Evolutionary conservation across 1,140 invertebrate species (phyloP).

Genomic region (Drosophila insularis): DNA sequence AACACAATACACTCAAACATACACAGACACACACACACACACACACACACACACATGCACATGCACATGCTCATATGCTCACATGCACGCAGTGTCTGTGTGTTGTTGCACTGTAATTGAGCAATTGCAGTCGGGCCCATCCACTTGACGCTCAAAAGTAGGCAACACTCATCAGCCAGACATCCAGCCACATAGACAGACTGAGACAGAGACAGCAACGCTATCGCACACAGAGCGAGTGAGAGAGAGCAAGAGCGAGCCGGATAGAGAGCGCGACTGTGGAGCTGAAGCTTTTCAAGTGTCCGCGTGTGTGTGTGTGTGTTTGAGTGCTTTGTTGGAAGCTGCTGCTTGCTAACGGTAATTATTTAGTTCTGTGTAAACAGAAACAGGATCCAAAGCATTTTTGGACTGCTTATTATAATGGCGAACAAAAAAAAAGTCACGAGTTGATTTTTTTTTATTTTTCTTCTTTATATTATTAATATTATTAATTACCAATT

Average conservation of each 20-base stretch:
- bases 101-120: slow-evolving; percentile 73
- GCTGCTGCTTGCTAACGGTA: slow-evolving; percentile 3
- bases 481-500: too few relatives aligned
- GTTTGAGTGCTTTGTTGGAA: not conserved
- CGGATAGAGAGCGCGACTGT: not conserved
- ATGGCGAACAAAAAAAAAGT: too few relatives aligned
- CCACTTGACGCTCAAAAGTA: slow-evolving; percentile 66
- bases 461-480: too few relatives aligned
- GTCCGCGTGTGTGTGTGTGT: not conserved
- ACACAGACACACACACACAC: slow-evolving; percentile 44
- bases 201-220: not conserved
- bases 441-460: too few relatives aligned
- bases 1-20: slow-evolving; percentile 69
- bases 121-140: slow-evolving; percentile 62
- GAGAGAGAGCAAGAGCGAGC: not conserved
- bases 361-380: slow-evolving; percentile 10
- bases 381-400: not conserved
- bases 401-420: not conserved
- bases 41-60: slow-evolving; percentile 23
- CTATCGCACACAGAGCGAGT: not conserved
- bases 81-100: slow-evolving; percentile 30
- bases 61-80: slow-evolving; percentile 17
- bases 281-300: slow-evolving; percentile 1
- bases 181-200: not conserved
- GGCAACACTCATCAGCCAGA: slow-evolving; percentile 53